Evolutionary conservation across 2,797 vertebrate species (phyloP), one percentile per base, ranked within the genome.

Genomic region (Spondyliosoma cantharus): DNA sequence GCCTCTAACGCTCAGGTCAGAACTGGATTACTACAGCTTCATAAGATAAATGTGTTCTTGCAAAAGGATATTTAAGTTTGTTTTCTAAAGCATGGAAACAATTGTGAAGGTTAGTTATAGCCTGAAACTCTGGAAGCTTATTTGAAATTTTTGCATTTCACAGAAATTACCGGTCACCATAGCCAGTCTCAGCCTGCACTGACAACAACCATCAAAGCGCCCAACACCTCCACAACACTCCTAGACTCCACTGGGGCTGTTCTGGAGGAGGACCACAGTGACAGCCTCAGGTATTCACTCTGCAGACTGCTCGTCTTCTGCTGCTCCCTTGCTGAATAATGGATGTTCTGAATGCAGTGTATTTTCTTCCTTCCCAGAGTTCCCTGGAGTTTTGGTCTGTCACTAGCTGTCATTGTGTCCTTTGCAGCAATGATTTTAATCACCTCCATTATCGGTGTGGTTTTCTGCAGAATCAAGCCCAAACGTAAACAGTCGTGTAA

Each of bases 401-500:
- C 27, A 0, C 53, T 95, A 0, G 76, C 75, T 48, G 80, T 83
- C 57, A 68, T 85, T 70, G 90, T 92, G 69, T 88, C 86, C 25
- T 29, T 89, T 5, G 20, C 87, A 22, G 67, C 72, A 24, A 82
- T 91, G 80, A 58, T 87, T 78, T 69, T 91, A 15, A 74, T 92
- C 50, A 63, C 70, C 54, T 84, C 70, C 7, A 27, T 93, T 45
- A 71, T 80, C 14, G 72, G 80, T 46, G 53, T 85, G 19, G 68
- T 89, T 84, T 87, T 42, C 67, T 88, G 54, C 82, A 92, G 81
- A 82, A 73, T 86, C 69, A 93, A 87, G 71, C 49, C 73, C 48
- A 91, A 72, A 77, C 71, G 64, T 80, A 90, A 74, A 85, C 69
- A 42, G 24, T 25, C 32, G 0, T 60, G 90, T 90, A 80, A 80